Base-by-base conservation (phyloP, 1,140 invertebrate species). In the Polypedilum vanderplanki region DNA sequence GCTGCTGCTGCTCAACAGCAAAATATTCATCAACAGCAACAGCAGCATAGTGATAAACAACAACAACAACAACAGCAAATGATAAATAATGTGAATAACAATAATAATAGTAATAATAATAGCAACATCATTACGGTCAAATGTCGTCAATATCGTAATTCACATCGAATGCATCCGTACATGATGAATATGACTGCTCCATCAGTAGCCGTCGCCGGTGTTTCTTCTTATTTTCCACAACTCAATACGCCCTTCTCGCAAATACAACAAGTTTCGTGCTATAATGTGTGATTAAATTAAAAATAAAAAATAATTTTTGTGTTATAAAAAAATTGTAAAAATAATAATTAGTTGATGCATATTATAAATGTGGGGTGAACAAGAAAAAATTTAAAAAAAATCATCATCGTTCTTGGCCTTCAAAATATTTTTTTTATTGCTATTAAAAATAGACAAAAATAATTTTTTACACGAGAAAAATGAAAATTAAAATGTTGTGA, bases 231-330 rank as follows among this genome's bases (percentile, higher is more conserved):
- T 70, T 70, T 70, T 70, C 65, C 65, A 18, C 65, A 70, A 20
- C 65, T 70, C 17, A 70, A 70, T 70, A 17, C n/a, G 8, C 65
- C 65, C 9, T 70, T 70, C 20, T 22, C 65, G 18, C 84, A 85
- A 79, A 84, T 85, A 78, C 85, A 85, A 80, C 85, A 86, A 81
- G 85, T 86, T 78, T 83, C 81, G 77, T 86, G 85, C 80, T 86
- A 86, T 78, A 86, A 86, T 79, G 85, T 86, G 83, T 86, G 85
- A 86, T 85, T 78, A 77, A 73, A 74, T 65, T 17, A 74, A 65
- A n/a, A 12, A 12, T 4, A 46, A 4, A 4, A 4, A 46, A 46
- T 4, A 46, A 1, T 46, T 46, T 46, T 46, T 46, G 9, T 46
- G 24, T 46, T 46, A 12, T 46, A 46, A 46, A 46, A 12, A 46